Evolutionary conservation across 30 jellyfish, hydroid and myxozoan genomes (phyloP).

Genomic region (Chrysaora quinquecirrha): DNA sequence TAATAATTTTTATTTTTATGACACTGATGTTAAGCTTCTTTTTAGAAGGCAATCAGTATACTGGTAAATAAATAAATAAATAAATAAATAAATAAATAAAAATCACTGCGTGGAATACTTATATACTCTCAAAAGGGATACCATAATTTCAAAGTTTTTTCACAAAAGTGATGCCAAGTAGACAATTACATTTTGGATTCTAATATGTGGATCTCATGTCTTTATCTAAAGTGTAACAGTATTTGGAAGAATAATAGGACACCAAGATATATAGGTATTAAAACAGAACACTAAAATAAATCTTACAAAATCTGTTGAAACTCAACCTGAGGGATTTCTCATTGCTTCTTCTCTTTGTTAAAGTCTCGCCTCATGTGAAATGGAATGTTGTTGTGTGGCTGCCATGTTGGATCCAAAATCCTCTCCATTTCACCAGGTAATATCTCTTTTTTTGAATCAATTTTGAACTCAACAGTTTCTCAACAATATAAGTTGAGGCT

Average conservation of each 20-base stretch:
- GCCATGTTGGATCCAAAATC: conserved; percentile 40
- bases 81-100: too few relatives aligned
- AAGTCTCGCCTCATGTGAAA: conserved; percentile 16
- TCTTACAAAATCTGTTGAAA: background rate
- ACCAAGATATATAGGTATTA: too few relatives aligned
- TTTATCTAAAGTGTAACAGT: background rate
- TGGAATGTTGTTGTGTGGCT: conserved; percentile 42
- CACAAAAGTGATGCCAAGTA: conserved; percentile 14
- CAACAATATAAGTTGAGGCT: conserved; percentile 8
- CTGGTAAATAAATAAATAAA: too few relatives aligned
- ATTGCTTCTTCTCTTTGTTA: conserved; percentile 4
- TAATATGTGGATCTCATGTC: background rate
- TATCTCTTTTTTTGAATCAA: conserved; percentile 7
- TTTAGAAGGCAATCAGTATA: too few relatives aligned
- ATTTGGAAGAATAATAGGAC: too few relatives aligned
- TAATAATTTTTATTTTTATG: too few relatives aligned
- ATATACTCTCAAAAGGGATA: background rate
- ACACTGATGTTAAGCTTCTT: too few relatives aligned
- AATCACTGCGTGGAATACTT: background rate
- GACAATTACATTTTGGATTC: conserved; percentile 11
- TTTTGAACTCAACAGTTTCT: conserved; percentile 4
- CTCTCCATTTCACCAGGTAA: conserved; percentile 32
- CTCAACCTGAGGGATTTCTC: background rate
- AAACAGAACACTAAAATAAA: background rate
- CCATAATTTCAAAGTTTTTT: background rate